A percentile compares a stretch with the other conserved stretches of the same genome.
Conservation (phyloP, 2,888 invertebrate genomes). For the Mythimna pallens region DNA sequence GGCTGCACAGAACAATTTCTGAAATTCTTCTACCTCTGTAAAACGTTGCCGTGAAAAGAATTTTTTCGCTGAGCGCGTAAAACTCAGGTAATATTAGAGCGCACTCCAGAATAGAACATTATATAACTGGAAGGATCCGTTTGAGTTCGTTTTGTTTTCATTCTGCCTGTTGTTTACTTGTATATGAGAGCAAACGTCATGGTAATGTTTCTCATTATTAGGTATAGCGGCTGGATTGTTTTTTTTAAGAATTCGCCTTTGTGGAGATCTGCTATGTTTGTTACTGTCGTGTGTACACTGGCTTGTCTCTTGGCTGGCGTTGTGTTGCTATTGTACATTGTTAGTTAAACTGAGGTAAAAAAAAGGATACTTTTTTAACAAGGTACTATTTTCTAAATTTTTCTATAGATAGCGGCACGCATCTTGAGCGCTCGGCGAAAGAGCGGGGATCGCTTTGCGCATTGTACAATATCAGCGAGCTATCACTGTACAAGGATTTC, state of each 20-base stretch:
- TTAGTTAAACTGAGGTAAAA: neutral
- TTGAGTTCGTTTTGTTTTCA: conserved; percentile 48
- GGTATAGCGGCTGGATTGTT: conserved; percentile 32
- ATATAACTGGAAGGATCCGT: conserved; percentile 28
- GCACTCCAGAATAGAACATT: conserved; percentile 29
- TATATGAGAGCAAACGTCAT: conserved; percentile 44
- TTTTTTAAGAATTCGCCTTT: conserved; percentile 39
- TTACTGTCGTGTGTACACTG: neutral
- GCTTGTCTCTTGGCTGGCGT: too few species aligned
- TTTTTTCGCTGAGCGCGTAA: conserved; percentile 34
- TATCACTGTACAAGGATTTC: too few species aligned
- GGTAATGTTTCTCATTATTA: conserved; percentile 47
- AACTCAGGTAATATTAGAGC: conserved; percentile 40
- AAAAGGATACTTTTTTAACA: too few species aligned
- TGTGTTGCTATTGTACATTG: neutral
- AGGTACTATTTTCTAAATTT: too few species aligned
- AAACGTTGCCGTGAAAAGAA: conserved; percentile 13
- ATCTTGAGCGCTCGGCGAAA: too few species aligned
- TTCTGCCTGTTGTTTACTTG: conserved; percentile 47
- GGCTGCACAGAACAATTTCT: conserved; percentile 17
- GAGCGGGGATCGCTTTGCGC: too few species aligned
- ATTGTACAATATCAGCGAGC: too few species aligned
- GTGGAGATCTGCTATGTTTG: neutral
- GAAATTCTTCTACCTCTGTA: conserved; percentile 29
- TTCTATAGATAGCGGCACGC: too few species aligned